Percentiles rank a stretch among this genome's conserved stretches.
Conservation (phyloP, 2,113 vertebrate genomes). For the Alaudala cheleensis region DNA sequence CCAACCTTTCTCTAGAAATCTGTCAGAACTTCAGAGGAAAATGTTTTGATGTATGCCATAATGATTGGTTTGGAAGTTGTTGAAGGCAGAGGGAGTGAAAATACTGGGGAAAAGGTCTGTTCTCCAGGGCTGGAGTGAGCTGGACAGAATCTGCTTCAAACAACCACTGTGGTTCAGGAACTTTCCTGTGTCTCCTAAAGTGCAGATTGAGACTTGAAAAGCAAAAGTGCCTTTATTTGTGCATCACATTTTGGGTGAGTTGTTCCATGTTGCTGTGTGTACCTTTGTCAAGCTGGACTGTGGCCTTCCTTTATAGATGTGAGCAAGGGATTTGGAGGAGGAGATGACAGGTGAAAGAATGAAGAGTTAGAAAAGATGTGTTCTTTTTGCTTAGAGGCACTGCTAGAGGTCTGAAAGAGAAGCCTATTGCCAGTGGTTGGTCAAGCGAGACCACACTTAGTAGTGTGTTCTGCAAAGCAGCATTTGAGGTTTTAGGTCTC, state of each 20-base stretch:
- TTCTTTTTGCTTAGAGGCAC: not conserved
- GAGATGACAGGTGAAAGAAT: not conserved
- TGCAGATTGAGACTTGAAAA: not conserved
- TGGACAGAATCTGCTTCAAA: not conserved
- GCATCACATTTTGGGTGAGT: not conserved
- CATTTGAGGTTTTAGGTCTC: not conserved
- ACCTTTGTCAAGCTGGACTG: not conserved
- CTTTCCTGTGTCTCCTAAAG: not conserved
- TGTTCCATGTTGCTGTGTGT: not conserved
- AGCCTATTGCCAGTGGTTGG: not conserved
- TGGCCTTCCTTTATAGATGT: not conserved
- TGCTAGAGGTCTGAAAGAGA: not conserved
- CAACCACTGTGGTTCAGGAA: not conserved
- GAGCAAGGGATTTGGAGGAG: not conserved
- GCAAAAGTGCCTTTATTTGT: not conserved
- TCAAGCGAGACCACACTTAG: not conserved
- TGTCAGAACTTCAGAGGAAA: conserved; percentile 42
- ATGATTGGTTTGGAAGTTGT: conserved; percentile 36
- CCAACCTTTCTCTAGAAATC: conserved; percentile 5
- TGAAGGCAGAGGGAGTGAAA: not conserved
- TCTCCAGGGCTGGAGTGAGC: not conserved
- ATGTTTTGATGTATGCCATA: conserved; percentile 16
- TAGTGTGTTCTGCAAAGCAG: not conserved
- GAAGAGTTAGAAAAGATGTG: not conserved
- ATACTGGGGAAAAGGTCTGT: not conserved